Base-by-base conservation (phyloP, 53 echinoderm and acorn worm species). In the Echinarachnius parma region DNA sequence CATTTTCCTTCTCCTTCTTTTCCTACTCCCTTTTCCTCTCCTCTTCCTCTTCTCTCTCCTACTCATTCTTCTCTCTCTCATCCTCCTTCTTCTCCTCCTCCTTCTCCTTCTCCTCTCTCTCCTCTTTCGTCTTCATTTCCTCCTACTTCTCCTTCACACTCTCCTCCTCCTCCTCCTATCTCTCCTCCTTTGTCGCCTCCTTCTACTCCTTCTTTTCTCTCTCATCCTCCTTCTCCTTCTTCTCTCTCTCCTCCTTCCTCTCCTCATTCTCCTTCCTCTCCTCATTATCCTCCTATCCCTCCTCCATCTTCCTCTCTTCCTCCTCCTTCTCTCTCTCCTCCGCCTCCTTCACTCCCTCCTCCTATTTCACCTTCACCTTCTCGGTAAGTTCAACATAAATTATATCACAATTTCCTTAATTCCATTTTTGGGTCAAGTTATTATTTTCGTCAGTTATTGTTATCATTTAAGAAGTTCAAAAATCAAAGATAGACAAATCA, bases 321-420 rank as follows among this genome's bases (percentile, higher is more conserved):
- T 21, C 53, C n/a, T 21, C 24, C 21, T 22, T 21, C n/a, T 53
- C 53, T 53, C 53, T 52, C 53, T 52, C 21, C 14, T 52, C 8
- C 21, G 7, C 21, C 0, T 52, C 53, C 20, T 52, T 1, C 21
- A n/a, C 21, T 52, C n/a, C 11, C 11, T 11, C 32, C 1, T 33
- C 31, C 2, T 3, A 10, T 1, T 30, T 31, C 31, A 10, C 15
- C 15, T 29, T n/a, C 59, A n/a, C n/a, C n/a, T n/a, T n/a, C n/a
- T n/a, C n/a, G n/a, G n/a, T n/a, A n/a, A n/a, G n/a, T n/a, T n/a
- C n/a, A n/a, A n/a, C n/a, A n/a, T n/a, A n/a, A n/a, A n/a, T n/a
- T n/a, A n/a, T 62, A 14, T 42, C 42, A 42, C 14, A 42, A 42
- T 42, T 62, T 62, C 39, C 35, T 37, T 62, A 62, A 16, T 62